A percentile compares a stretch with the other conserved stretches of the same genome.
Conservation (phyloP, 2,113 vertebrate genomes). For the Cathartes aura region DNA sequence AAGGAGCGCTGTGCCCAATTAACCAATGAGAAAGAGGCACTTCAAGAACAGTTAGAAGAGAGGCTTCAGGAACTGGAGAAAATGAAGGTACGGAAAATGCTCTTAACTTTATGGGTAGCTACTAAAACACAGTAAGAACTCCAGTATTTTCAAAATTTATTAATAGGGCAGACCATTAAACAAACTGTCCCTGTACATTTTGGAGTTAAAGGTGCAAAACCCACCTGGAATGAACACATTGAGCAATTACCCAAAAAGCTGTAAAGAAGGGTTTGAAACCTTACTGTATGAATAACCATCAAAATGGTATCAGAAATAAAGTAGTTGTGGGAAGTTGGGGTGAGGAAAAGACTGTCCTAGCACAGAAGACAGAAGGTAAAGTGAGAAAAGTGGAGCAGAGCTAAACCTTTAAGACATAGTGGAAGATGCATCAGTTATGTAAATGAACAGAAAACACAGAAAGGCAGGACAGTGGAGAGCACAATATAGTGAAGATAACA, state of each 20-base stretch:
- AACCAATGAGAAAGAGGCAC: conserved; percentile 89
- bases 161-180: neutral
- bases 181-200: neutral
- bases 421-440: neutral
- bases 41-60: conserved; percentile 94
- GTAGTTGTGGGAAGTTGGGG: neutral
- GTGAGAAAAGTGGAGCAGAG: neutral
- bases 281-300: neutral
- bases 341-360: neutral
- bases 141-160: neutral
- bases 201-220: neutral
- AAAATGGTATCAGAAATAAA: neutral
- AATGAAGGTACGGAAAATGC: conserved; percentile 84
- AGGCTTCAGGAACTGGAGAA: conserved; percentile 95
- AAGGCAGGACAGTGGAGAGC: neutral
- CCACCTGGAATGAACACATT: neutral
- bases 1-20: conserved; percentile 86
- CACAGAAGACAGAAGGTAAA: neutral
- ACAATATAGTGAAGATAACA: neutral
- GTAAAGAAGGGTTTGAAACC: neutral
- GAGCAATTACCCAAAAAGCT: neutral
- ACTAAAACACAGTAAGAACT: neutral
- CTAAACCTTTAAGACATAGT: neutral
- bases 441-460: neutral
- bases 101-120: neutral